Evolutionary conservation across 2,888 invertebrate species (phyloP), one percentile per base, ranked within the genome.

Genomic region (Cistogaster globosa): DNA sequence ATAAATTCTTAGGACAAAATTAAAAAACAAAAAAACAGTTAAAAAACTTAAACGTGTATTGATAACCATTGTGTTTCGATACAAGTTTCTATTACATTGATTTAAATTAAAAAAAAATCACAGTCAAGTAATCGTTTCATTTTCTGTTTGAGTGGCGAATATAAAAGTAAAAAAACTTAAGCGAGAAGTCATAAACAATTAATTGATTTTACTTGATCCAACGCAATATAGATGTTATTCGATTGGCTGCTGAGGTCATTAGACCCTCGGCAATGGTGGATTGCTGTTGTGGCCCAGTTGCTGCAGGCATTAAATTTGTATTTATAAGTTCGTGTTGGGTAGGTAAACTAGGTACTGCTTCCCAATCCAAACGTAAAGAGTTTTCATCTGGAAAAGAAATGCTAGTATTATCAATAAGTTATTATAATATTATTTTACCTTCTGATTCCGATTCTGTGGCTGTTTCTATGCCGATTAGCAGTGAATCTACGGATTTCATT

Each of bases 191-290:
- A 48, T 51, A 78, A 74, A 72, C 22, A 18, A 57, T 11, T 26
- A 63, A 57, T 36, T 57, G 48, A 75, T 55, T 86, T 87, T 87
- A 91, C 87, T 91, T 92, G 32, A 90, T 91, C 92, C 92, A 91
- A 75, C 96, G 94, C 95, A 97, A 96, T 89, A 97, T 94, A 78
- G 97, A 97, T 60, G 96, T 96, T 87, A 97, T 94, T 87, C 97
- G 96, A 79, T 97, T 96, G 72, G 97, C 97, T 36, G 97, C 96
- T 88, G 97, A 96, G 79, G 96, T 96, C 89, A 97, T 95, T 26
- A 97, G 94, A 72, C 97, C 96, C 38, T 95, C 95, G 55, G 96
- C 96, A 87, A 95, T 94, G 92, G 95, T 94, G 87, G 92, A 90
- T 76, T 92, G 91, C 69, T 92, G 92, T 69, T 85, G 85, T 86